Conservation (phyloP, 2,113 vertebrate genomes). For the Pyrgilauda ruficollis region DNA sequence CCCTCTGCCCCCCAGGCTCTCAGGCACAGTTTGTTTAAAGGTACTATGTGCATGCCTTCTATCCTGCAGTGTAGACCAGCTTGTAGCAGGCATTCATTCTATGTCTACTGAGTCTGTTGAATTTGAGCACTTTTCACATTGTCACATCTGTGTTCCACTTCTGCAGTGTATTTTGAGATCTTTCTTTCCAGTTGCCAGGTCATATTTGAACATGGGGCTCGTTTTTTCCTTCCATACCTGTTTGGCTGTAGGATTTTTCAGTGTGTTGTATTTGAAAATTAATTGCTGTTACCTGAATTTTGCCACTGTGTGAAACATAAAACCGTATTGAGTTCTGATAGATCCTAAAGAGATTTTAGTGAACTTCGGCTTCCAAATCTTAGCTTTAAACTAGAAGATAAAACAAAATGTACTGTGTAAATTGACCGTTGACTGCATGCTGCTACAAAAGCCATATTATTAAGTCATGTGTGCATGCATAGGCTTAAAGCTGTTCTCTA, state of each 20-base stretch:
- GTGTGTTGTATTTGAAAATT: background rate
- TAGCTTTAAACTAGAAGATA: background rate
- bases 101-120: background rate
- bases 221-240: background rate
- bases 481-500: background rate
- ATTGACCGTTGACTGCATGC: background rate
- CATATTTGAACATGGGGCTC: background rate
- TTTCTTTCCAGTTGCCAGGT: background rate
- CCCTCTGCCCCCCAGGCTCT: fast-evolving
- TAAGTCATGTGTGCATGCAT: background rate
- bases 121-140: background rate
- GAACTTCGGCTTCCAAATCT: background rate
- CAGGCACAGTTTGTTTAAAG: background rate
- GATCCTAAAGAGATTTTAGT: background rate
- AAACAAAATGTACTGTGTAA: background rate
- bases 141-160: background rate
- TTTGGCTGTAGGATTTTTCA: background rate
- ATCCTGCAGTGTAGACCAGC: background rate
- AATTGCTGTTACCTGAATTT: background rate
- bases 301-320: background rate
- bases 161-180: background rate
- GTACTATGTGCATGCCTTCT: background rate
- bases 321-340: background rate
- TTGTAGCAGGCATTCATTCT: background rate
- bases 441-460: background rate